These are phyloP conservation scores for Paraescarpia echinospica DNA, from an alignment of 1,140 invertebrate species.

Conservation along the genomic window DNA sequence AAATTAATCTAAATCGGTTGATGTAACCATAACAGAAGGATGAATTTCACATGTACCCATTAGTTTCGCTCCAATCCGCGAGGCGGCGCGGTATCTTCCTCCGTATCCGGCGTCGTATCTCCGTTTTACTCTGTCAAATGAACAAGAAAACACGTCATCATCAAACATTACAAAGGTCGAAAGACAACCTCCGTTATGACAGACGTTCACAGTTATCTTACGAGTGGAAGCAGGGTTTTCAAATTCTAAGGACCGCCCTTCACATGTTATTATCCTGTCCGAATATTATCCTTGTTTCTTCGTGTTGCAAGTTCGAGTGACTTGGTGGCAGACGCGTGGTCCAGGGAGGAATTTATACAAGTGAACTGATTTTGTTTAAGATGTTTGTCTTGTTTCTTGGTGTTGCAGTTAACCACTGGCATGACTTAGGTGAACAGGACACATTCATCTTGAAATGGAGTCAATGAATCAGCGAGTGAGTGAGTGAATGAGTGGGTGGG, in stretches of 20 bases:
- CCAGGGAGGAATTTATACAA: too few relatives aligned
- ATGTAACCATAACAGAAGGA: not conserved
- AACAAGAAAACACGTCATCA: not conserved
- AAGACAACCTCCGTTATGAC: not conserved
- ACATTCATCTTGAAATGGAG: too few relatives aligned
- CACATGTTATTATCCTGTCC: too few relatives aligned
- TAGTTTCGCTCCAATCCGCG: constrained; percentile 24
- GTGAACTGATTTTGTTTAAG: too few relatives aligned
- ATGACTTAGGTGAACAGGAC: too few relatives aligned
- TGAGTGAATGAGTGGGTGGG: not conserved
- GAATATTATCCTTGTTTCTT: too few relatives aligned
- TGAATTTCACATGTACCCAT: constrained; percentile 20
- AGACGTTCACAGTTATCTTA: not conserved
- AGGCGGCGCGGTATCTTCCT: constrained; percentile 21
- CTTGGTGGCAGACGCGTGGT: too few relatives aligned
- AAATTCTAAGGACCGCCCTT: too few relatives aligned
- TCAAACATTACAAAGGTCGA: not conserved
- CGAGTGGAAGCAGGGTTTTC: too few relatives aligned
- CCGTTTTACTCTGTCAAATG: constrained; percentile 12
- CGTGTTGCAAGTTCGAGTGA: too few relatives aligned
- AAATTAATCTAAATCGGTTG: not conserved
- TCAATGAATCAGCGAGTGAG: not conserved
- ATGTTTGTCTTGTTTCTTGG: too few relatives aligned
- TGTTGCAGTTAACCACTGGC: too few relatives aligned
- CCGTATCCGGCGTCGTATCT: constrained; percentile 25